Base-by-base conservation (phyloP, 2,888 invertebrate species). In the Rhodophaea formosa region DNA sequence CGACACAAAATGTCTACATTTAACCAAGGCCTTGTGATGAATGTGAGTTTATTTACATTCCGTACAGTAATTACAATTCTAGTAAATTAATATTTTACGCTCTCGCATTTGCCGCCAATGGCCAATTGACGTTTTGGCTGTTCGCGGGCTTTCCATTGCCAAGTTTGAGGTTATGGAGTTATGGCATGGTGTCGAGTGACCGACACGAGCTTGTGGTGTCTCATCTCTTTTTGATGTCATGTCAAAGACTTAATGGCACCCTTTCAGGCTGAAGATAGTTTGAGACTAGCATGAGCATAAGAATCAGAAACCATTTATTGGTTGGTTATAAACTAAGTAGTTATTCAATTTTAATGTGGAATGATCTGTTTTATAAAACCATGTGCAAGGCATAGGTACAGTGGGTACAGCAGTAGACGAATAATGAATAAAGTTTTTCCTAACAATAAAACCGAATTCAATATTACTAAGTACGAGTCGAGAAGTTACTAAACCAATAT, bases 91-190 rank as follows among this genome's bases (percentile, higher is more conserved):
- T 47, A 56, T 56, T 56, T 56, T 47, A 35, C n/a, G 56, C 16
- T 16, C 35, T 47, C 5, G 56, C 35, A 51, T 51, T 47, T 47
- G 29, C 47, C 56, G 56, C 46, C 29, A 46, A 43, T 29, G 10
- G 10, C 1, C 12, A 45, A 55, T 56, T 42, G 46, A 56, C 44
- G 58, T 58, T 56, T 59, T 59, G 59, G 59, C 59, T 39, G 29
- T 16, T 23, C 51, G n/a, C 23, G 45, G 44, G 15, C 17, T 42
- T 46, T 46, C 45, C 51, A 29, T 14, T 56, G 59, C 56, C 59
- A 59, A 52, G 45, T 56, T 52, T 44, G 46, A 56, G 52, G 42
- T 56, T 46, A 53, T 17, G 53, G n/a, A 8, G 49, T 51, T 23
- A 23, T 23, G 23, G 23, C 23, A 23, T 23, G 23, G 23, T 23